Evolutionary conservation across 2,888 invertebrate species (phyloP), one percentile per base, ranked within the genome.

Genomic region (Philaethria dido): DNA sequence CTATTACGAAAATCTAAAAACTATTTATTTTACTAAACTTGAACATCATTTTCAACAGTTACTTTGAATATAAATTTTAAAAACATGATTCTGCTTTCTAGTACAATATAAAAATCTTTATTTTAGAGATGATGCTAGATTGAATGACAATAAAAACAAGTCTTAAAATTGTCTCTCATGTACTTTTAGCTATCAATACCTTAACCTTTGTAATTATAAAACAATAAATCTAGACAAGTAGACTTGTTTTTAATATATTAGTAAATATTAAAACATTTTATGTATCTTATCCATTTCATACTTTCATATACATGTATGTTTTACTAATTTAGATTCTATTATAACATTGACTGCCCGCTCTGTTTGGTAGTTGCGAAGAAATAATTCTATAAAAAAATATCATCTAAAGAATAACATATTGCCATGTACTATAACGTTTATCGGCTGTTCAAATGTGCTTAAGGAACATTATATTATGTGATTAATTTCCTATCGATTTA

Each of bases 401-500:
- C 20, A 48, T 48, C 8, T 48, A 13, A 6, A 14, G 6, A 13
- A 22, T 48, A 33, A 1, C 33, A 33, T 9, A 48, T 48, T 22
- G 2, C 8, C 6, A 20, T 22, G 11, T 22, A 48, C 14, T 50
- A 50, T 25, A 1, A 50, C 11, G 20, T 39, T 55, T 55, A 55
- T 20, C 3, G 8, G 3, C 0, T 36, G 14, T 55, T 39, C 4
- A 39, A 20, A 55, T 55, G 6, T 22, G 36, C 14, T 55, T 22
- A 16, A 42, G n/a, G 39, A 22, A 55, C 9, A 8, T 8, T 39
- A 22, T 22, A n/a, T 42, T 42, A 55, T 39, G 3, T 55, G 36
- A 39, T 55, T 36, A 55, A 39, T 36, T 36, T 36, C 3, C 18
- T 36, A 36, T 55, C 55, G n/a, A 55, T 55, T 55, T n/a, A 20